Base-by-base conservation (phyloP, 2,797 vertebrate genomes). In the Argentina silus region DNA sequence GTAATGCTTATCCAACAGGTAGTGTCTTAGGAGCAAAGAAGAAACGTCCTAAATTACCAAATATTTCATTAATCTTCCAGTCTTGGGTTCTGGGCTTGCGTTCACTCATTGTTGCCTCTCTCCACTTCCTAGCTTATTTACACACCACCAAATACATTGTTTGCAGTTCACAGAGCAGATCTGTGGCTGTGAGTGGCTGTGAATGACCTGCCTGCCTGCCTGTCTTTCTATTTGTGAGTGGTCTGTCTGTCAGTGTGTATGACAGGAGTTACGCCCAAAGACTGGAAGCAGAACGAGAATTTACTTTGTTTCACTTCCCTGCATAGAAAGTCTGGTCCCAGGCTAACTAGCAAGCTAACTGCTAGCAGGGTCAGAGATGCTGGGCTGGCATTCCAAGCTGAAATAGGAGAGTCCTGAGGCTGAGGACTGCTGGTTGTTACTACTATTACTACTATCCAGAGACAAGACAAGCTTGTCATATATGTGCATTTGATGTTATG, bases 31-130 rank as follows among this genome's bases (percentile, higher is more conserved):
- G 36, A 61, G 27, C n/a, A 45, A 6, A 21, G 2, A n/a, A 19
- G 62, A 43, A 10, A 43, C n/a, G n/a, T n/a, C n/a, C 17, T 19
- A 45, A 19, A 64, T 64, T 11, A 45, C 42, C n/a, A 21, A 17
- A 45, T 10, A 12, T 64, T 64, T 12, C 14, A 42, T 42, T 14
- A 61, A 15, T n/a, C n/a, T n/a, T n/a, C n/a, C 60, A 59, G 78
- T 69, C 71, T 86, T 70, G 48, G 44, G 73, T 82, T 85, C 55
- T 45, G 1, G 44, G 75, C 70, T 57, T 67, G 14, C 0, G 7
- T 86, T 83, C 84, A 62, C 61, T 72, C 66, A 55, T 6, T 86
- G 69, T 75, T 53, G 36, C 8, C n/a, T 51, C 17, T n/a, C 75
- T 59, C 44, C 12, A 60, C 3, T n/a, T 12, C 3, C 61, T 43